Conservation (phyloP, 2,888 invertebrate genomes). For the Trileptium ribeirensis region DNA sequence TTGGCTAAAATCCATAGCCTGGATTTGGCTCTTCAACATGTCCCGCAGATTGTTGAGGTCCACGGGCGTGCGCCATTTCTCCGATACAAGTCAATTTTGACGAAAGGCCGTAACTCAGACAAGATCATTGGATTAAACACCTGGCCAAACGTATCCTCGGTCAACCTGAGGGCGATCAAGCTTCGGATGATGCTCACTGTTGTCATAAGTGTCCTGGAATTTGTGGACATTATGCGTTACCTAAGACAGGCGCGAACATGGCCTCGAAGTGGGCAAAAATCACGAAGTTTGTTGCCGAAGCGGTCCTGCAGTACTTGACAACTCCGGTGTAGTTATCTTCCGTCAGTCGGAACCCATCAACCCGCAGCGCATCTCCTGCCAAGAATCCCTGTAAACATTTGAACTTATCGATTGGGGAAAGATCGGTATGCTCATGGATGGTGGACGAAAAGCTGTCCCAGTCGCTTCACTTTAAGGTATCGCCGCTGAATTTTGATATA, state of each 20-base stretch:
- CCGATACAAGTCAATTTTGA: neutral
- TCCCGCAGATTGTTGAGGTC: neutral
- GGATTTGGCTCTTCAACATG: neutral
- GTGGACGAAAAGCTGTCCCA: neutral
- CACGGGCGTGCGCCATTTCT: neutral
- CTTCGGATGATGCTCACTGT: neutral
- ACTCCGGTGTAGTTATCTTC: neutral
- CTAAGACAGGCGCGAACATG: neutral
- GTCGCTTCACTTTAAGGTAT: neutral
- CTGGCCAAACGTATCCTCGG: neutral
- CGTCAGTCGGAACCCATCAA: neutral
- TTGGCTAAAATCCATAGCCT: neutral
- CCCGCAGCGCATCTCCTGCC: neutral
- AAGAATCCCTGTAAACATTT: neutral
- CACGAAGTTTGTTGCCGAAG: neutral
- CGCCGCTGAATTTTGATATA: neutral
- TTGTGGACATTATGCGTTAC: neutral
- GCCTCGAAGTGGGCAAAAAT: neutral
- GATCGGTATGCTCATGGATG: neutral
- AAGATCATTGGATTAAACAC: slow-evolving; percentile 4
- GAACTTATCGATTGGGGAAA: neutral
- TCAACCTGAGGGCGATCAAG: neutral
- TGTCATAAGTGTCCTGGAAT: neutral
- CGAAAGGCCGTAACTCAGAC: neutral
- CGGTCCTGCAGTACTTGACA: neutral